Base-by-base conservation (phyloP, 2,888 invertebrate genomes). In the Thyatira batis region DNA sequence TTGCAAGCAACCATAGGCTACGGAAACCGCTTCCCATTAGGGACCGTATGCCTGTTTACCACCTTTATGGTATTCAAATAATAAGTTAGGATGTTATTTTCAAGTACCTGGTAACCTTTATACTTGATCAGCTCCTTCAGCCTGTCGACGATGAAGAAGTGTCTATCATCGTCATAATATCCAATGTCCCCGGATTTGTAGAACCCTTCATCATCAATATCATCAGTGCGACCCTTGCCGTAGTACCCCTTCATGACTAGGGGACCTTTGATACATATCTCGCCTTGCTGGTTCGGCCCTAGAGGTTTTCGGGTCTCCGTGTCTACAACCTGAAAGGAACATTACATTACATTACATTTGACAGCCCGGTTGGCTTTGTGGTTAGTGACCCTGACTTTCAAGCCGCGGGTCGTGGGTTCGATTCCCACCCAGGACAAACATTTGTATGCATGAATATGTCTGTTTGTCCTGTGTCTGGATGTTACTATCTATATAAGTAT, bases 231-330 rank as follows among this genome's bases (percentile, higher is more conserved):
- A 2, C 72, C 69, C 17, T 61, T 75, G 0, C 84, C 85, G 20
- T 95, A 91, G 75, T 98, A 98, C 0, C 97, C 97, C 70, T 96
- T 95, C 95, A 97, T 97, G 4, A 96, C 85, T 51, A 94, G 80
- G 6, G 94, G 93, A 0, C 97, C 96, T 73, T 95, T 95, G 20
- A 96, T 93, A 70, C 96, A 96, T 0, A 98, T 84, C 80, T 98
- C 98, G 0, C 98, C 98, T 20, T 93, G 90, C 71, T 95, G 76
- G 63, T 95, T 92, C 0, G 95, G 92, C 0, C 95, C 95, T 45
- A 96, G 65, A 0, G 92, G 69, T 65, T 92, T 84, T 0, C 95
- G 93, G 0, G 94, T 94, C 53, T 94, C 93, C 10, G 91, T 74
- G 69, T 95, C 94, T 1, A 94, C 81, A 0, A 93, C 72, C 92